Conservation (phyloP, 2,888 invertebrate species). For the Agriopis marginaria region DNA sequence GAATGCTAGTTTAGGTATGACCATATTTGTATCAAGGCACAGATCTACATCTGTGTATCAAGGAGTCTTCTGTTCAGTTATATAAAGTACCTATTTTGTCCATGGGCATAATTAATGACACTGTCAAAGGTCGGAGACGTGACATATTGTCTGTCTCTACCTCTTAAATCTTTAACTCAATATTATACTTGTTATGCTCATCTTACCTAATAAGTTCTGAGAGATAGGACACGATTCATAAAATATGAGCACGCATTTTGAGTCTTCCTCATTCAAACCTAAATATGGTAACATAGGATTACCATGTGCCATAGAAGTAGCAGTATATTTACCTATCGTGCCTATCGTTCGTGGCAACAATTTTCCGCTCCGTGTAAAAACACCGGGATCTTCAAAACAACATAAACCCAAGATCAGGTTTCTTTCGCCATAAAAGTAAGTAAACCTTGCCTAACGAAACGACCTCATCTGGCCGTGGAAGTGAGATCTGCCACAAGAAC, state of each 20-base stretch:
- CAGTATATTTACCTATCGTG: conserved; percentile 6
- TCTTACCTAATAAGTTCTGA: conserved; percentile 20
- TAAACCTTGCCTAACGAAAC: conserved; percentile 60
- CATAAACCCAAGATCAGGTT: conserved; percentile 36
- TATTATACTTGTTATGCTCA: conserved; percentile 5
- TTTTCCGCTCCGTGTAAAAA: conserved; percentile 22
- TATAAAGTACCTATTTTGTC: too few species aligned
- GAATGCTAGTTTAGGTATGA: too few species aligned
- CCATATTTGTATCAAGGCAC: too few species aligned
- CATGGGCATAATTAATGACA: conserved; percentile 10
- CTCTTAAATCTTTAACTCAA: conserved; percentile 6
- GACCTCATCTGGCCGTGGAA: conserved; percentile 60
- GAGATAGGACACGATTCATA: conserved; percentile 27
- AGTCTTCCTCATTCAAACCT: conserved; percentile 20
- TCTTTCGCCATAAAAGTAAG: conserved; percentile 55
- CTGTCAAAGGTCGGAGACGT: conserved; percentile 29
- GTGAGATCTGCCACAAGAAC: conserved; percentile 67
- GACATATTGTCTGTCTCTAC: conserved; percentile 7
- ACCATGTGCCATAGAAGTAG: conserved; percentile 17
- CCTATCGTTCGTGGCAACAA: neutral
- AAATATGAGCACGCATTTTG: conserved; percentile 21
- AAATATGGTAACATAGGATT: conserved; percentile 23
- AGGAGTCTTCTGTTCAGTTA: too few species aligned
- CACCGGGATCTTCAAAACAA: conserved; percentile 26
- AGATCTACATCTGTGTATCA: too few species aligned